These are phyloP conservation scores for Chloromyia formosa DNA, from an alignment of 2,888 invertebrate genomes.

Conservation along the genomic window DNA sequence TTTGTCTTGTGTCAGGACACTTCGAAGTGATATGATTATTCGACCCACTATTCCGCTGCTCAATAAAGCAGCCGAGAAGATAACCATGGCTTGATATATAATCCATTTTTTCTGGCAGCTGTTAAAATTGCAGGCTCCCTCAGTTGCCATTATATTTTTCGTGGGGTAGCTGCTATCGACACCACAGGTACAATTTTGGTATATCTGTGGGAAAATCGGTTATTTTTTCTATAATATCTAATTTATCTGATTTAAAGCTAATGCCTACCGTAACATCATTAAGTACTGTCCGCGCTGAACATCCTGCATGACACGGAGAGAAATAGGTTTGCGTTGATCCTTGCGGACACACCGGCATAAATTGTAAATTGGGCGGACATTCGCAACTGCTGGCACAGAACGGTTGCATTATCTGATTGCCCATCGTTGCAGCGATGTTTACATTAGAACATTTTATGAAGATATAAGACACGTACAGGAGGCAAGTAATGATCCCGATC, in stretches of 20 bases:
- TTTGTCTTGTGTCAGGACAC: conserved; percentile 70
- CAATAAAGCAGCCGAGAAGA: conserved; percentile 62
- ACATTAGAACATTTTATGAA: conserved; percentile 66
- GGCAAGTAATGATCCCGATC: conserved; percentile 62
- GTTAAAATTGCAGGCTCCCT: conserved; percentile 67
- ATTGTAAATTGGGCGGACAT: conserved; percentile 65
- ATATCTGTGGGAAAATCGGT: conserved; percentile 58
- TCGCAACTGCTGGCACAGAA: conserved; percentile 68
- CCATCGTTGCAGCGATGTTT: conserved; percentile 65
- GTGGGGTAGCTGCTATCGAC: conserved; percentile 53
- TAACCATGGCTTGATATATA: conserved; percentile 64
- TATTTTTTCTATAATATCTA: not conserved
- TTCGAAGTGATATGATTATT: conserved; percentile 67
- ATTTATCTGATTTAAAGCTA: not conserved
- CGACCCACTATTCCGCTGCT: conserved; percentile 63
- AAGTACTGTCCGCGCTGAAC: conserved; percentile 63
- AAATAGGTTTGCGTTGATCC: conserved; percentile 69
- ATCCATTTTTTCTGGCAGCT: conserved; percentile 66
- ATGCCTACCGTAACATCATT: conserved; percentile 61
- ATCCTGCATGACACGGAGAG: conserved; percentile 80
- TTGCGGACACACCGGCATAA: conserved; percentile 72
- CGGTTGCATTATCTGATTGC: conserved; percentile 62
- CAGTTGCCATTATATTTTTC: conserved; percentile 60
- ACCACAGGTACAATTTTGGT: conserved; percentile 67
- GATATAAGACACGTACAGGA: conserved; percentile 64